Conservation (phyloP, 2,113 vertebrate species). For the Prinia subflava region DNA sequence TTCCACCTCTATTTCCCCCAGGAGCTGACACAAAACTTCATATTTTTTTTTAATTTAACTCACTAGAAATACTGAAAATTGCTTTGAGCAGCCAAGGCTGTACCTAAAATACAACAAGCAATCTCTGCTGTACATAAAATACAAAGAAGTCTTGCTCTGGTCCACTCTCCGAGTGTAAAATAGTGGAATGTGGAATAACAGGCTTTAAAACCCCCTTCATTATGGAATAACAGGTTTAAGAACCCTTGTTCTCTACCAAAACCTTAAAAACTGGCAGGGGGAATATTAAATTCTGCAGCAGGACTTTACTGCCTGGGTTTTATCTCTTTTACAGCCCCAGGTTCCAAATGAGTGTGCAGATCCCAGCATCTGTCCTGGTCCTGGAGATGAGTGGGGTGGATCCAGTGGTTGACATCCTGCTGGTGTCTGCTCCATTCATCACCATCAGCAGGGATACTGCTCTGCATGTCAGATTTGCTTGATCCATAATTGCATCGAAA, state of each 20-base stretch:
- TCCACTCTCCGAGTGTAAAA: neutral
- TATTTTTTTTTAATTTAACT: neutral
- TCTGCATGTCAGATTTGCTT: neutral
- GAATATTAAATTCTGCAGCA: neutral
- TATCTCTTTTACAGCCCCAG: neutral
- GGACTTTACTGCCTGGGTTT: neutral
- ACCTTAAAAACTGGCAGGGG: neutral
- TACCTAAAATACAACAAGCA: neutral
- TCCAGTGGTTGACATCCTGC: fast-evolving
- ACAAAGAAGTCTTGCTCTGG: neutral
- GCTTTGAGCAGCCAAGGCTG: neutral
- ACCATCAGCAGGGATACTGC: neutral
- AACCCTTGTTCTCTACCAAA: neutral
- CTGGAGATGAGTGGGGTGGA: neutral
- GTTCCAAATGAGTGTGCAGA: fast-evolving
- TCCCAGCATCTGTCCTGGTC: neutral
- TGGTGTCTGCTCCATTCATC: fast-evolving
- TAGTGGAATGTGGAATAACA: neutral
- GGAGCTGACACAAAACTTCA: fast-evolving
- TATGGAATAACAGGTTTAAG: neutral
- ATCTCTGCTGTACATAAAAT: neutral
- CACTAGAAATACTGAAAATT: neutral
- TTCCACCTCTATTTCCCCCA: neutral
- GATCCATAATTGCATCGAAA: neutral
- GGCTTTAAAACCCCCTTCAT: neutral